These are phyloP conservation scores for Caenorhabditis becei DNA, from an alignment of 2,888 invertebrate species.

Conservation along the genomic window DNA sequence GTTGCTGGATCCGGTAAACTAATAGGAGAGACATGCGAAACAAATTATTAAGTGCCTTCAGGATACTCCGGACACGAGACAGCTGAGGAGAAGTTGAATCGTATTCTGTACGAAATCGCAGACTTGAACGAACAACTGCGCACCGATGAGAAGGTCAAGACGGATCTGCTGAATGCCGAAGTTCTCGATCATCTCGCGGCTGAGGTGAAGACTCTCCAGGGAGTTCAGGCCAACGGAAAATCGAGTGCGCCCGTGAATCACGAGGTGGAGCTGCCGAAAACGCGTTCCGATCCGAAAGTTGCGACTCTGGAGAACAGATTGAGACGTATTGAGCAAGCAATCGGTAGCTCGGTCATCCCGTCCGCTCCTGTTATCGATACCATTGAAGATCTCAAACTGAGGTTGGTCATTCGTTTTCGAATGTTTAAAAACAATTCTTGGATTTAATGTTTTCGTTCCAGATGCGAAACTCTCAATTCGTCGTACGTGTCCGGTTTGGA, in stretches of 20 bases:
- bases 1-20: conserved; percentile 69
- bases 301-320: conserved; percentile 63
- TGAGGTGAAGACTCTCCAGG: conserved; percentile 62
- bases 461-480: conserved; percentile 69
- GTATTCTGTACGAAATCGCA: conserved; percentile 71
- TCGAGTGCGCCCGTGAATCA: conserved; percentile 3
- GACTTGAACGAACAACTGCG: conserved; percentile 67
- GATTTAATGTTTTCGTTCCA: conserved; percentile 31
- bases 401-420: conserved; percentile 9
- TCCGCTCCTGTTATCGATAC: conserved; percentile 66
- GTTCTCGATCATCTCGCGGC: conserved; percentile 55
- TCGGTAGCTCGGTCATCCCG: conserved; percentile 62
- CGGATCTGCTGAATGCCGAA: conserved; percentile 61
- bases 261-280: conserved; percentile 46
- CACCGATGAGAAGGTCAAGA: conserved; percentile 40
- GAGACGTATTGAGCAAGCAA: conserved; percentile 61
- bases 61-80: conserved; percentile 69
- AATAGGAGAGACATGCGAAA: not conserved
- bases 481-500: conserved; percentile 68
- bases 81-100: conserved; percentile 74
- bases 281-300: conserved; percentile 28
- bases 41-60: conserved; percentile 14
- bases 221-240: conserved; percentile 8
- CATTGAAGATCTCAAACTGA: conserved; percentile 69
- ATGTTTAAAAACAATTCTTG: not conserved